phyloP scores from a whole-genome alignment of 2,113 vertebrate genomes.

The Coracopsis vasa region DNA sequence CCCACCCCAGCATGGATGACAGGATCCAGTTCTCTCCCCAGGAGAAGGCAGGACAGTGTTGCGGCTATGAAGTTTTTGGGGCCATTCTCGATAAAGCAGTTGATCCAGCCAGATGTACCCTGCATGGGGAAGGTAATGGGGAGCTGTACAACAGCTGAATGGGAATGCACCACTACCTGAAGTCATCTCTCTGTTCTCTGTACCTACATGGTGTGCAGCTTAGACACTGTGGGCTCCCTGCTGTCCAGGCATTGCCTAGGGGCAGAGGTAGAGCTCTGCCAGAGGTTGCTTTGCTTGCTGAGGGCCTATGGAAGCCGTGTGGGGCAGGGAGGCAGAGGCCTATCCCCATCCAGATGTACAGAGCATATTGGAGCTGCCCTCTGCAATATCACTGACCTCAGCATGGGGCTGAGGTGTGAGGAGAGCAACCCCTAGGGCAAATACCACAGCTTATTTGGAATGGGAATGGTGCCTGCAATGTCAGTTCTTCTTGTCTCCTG shows the following conservation, averaged over 20 bases:
- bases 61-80: conserved; percentile 85
- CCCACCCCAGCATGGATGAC: conserved; percentile 37
- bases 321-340: neutral
- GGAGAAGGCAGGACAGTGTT: conserved; percentile 80
- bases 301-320: neutral
- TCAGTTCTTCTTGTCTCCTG: neutral
- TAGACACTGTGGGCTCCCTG: neutral
- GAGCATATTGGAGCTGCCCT: neutral
- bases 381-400: neutral
- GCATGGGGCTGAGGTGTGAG: fast-evolving
- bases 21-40: conserved; percentile 80
- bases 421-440: neutral
- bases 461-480: neutral
- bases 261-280: neutral
- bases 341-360: neutral
- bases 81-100: conserved; percentile 75
- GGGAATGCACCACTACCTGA: neutral
- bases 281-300: neutral
- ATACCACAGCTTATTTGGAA: neutral
- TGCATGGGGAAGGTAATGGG: conserved; percentile 86
- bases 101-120: conserved; percentile 82
- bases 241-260: neutral
- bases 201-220: neutral
- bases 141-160: neutral
- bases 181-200: neutral